Evolutionary conservation across 2,113 vertebrate species (phyloP).

Genomic region (Myrmecophaga tridactyla): DNA sequence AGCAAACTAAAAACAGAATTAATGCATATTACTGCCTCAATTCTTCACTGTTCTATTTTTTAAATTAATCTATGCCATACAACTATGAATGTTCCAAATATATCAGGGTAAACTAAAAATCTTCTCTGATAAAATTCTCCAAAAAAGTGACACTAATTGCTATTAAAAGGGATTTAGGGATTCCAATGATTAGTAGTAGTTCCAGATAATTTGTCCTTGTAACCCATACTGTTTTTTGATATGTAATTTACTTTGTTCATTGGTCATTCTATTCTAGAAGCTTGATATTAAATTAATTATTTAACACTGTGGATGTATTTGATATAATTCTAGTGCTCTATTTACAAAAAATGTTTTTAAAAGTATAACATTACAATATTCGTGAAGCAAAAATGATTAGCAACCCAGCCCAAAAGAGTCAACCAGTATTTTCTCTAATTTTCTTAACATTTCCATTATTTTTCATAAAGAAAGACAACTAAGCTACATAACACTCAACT

Average conservation of each 20-base stretch:
- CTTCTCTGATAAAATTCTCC: constrained; percentile 41
- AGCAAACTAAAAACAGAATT: constrained; percentile 74
- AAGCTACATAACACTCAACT: neutral
- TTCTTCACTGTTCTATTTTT: constrained; percentile 35
- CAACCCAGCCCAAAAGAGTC: constrained; percentile 20
- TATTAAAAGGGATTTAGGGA: constrained; percentile 7
- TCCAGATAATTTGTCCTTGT: constrained; percentile 22
- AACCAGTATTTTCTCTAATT: neutral
- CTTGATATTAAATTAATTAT: constrained; percentile 51
- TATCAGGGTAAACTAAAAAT: constrained; percentile 51
- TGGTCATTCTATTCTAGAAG: neutral
- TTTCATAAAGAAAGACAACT: constrained; percentile 34
- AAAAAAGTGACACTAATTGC: constrained; percentile 37
- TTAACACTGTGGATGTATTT: neutral
- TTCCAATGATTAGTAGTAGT: constrained; percentile 19
- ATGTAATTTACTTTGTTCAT: constrained; percentile 33
- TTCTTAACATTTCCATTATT: constrained; percentile 49
- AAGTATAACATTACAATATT: neutral
- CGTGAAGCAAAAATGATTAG: neutral
- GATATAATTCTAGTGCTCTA: neutral
- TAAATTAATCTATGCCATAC: constrained; percentile 45
- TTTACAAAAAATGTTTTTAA: neutral
- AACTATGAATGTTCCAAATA: constrained; percentile 56
- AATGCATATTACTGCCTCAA: constrained; percentile 44
- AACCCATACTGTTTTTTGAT: constrained; percentile 21